Evolutionary conservation across 2,888 invertebrate genomes (phyloP).

Genomic region (Willowsia nigromaculata): DNA sequence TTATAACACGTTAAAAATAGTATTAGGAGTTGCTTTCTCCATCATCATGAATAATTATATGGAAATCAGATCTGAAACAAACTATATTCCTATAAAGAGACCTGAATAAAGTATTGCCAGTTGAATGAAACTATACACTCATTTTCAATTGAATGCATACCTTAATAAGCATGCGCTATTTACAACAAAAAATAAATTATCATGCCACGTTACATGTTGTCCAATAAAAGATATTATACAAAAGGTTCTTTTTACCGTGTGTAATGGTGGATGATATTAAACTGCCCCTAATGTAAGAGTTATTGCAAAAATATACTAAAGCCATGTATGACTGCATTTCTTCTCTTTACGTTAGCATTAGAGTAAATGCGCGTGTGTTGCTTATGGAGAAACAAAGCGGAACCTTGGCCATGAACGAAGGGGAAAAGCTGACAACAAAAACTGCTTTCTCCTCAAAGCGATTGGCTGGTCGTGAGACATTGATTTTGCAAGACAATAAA

Average conservation of each 20-base stretch:
- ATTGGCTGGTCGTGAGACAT: not conserved
- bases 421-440: not conserved
- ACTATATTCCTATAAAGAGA: constrained; percentile 46
- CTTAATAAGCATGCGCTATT: too few relatives aligned
- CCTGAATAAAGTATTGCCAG: constrained; percentile 49
- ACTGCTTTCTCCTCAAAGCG: not conserved
- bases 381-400: not conserved
- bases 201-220: too few relatives aligned
- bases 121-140: not conserved
- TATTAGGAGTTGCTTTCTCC: too few relatives aligned
- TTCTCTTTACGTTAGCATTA: not conserved
- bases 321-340: not conserved
- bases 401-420: constrained; percentile 45
- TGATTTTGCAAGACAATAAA: constrained; percentile 25
- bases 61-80: constrained; percentile 27
- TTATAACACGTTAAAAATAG: too few relatives aligned
- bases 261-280: too few relatives aligned
- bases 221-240: too few relatives aligned
- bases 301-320: too few relatives aligned
- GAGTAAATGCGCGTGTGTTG: not conserved
- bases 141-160: too few relatives aligned
- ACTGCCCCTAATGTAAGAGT: too few relatives aligned
- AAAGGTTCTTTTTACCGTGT: too few relatives aligned
- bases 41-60: too few relatives aligned
- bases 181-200: too few relatives aligned